A percentile compares a stretch with the other conserved stretches of the same genome.
Evolutionary conservation across 2,888 invertebrate genomes (phyloP).

Genomic region (Dichetophora obliterata): DNA sequence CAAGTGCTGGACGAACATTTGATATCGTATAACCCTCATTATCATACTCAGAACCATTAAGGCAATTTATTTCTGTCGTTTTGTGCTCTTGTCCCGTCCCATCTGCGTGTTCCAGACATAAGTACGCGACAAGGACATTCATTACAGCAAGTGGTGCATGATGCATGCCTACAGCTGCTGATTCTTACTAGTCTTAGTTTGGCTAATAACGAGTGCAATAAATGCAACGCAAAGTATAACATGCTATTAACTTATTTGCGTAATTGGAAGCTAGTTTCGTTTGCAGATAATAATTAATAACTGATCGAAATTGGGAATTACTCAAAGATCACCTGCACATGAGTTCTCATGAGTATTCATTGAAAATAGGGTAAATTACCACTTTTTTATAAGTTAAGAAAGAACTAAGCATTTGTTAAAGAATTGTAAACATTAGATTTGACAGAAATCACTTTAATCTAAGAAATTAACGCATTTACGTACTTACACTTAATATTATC

Average conservation of each 20-base stretch:
- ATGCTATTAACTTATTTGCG: slow-evolving; percentile 61
- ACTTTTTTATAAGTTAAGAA: not conserved
- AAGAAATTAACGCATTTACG: not conserved
- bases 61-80: slow-evolving; percentile 58
- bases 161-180: slow-evolving; percentile 22
- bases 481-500: not conserved
- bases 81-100: slow-evolving; percentile 9
- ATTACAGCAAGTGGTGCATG: slow-evolving; percentile 45
- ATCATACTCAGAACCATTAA: slow-evolving; percentile 68
- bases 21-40: slow-evolving; percentile 66
- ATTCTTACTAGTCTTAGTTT: slow-evolving; percentile 7
- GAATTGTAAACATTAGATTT: no score
- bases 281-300: slow-evolving; percentile 63
- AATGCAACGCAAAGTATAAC: slow-evolving; percentile 34
- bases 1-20: slow-evolving; percentile 50
- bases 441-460: not conserved
- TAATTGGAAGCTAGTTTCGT: slow-evolving; percentile 57
- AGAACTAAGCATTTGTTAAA: not conserved
- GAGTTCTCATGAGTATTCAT: not conserved
- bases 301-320: slow-evolving; percentile 47
- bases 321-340: slow-evolving; percentile 46
- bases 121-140: slow-evolving; percentile 55
- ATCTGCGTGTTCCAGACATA: slow-evolving; percentile 40
- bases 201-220: slow-evolving; percentile 20
- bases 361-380: not conserved